These are phyloP conservation scores for Nesogale talazaci DNA, from an alignment of 2,113 vertebrate genomes.

Conservation along the genomic window DNA sequence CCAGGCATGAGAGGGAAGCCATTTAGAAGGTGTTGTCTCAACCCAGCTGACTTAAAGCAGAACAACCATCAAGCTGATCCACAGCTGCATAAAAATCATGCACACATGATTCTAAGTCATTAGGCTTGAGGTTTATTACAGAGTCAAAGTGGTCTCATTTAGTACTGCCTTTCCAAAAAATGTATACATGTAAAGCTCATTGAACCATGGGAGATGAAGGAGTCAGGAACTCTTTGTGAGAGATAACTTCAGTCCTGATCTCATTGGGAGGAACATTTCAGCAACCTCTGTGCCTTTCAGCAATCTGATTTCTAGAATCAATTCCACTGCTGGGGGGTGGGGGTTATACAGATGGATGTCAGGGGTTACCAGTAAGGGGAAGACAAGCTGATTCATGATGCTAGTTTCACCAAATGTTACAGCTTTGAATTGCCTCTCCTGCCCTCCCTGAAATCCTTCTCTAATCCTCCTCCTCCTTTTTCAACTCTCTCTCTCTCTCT, in stretches of 20 bases:
- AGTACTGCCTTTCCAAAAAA: background rate
- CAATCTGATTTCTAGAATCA: constrained; percentile 10
- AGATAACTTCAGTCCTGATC: background rate
- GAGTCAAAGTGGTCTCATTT: background rate
- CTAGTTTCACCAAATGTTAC: background rate
- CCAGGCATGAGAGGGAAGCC: background rate
- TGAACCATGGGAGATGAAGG: background rate
- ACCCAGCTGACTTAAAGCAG: background rate
- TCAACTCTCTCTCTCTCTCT: background rate
- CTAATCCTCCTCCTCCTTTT: background rate
- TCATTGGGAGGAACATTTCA: background rate
- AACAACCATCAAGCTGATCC: background rate
- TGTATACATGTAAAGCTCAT: background rate
- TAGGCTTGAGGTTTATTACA: background rate
- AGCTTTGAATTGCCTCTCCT: background rate
- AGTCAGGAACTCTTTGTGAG: background rate
- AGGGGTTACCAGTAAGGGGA: background rate
- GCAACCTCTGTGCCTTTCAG: background rate
- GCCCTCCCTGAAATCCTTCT: background rate
- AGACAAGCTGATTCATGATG: constrained; percentile 14
- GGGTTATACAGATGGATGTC: background rate
- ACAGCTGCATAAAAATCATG: background rate
- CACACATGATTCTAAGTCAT: background rate
- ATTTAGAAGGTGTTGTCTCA: background rate
- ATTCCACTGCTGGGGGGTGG: background rate